Evolutionary conservation across 1,140 invertebrate species (phyloP), one percentile per base, ranked within the genome.

Genomic region (Bombus impatiens): DNA sequence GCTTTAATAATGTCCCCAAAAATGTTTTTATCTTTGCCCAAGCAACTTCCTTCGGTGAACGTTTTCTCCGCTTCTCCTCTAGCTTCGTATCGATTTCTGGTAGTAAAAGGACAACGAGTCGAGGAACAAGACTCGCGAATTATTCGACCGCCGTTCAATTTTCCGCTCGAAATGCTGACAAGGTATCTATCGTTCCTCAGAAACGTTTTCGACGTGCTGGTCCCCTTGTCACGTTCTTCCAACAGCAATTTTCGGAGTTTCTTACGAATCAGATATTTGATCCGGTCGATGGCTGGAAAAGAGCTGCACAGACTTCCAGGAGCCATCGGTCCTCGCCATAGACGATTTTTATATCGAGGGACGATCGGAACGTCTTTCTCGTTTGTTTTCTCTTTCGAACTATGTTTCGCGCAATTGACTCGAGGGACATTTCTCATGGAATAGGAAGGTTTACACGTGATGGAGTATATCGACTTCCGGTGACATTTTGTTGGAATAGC

Each of bases 211-310:
- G 57, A 81, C 1, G 70, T 68, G 8, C 59, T 47, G 5, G 70
- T 76, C 15, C 67, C 88, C 70, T 72, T 77, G 25, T 42, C 47
- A 22, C 82, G 57, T 13, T 82, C 72, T n/a, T 82, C 67, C 42
- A 87, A 67, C 35, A 89, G 57, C 57, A 88, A 82, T 62, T 70
- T 86, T n/a, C 85, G 65, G 0, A 92, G 47, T 25, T 91, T 92
- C 53, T 72, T 78, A 22, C 86, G 78, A 22, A 92, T 88, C 70
- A 91, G 22, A 70, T 76, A 68, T 42, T 88, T 92, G 40, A 92
- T 87, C 44, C 84, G 75, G 8, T 86, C 80, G 53, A 92, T 40
- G 3, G 84, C 77, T n/a, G 84, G 78, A 6, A 72, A 86, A 1
- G 79, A 76, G 59, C 35, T 18, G 32, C 84, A 72, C 32, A 88